These are phyloP conservation scores for Masnerella sp. DNA, from an alignment of 2,888 invertebrate species.

Conservation along the genomic window DNA sequence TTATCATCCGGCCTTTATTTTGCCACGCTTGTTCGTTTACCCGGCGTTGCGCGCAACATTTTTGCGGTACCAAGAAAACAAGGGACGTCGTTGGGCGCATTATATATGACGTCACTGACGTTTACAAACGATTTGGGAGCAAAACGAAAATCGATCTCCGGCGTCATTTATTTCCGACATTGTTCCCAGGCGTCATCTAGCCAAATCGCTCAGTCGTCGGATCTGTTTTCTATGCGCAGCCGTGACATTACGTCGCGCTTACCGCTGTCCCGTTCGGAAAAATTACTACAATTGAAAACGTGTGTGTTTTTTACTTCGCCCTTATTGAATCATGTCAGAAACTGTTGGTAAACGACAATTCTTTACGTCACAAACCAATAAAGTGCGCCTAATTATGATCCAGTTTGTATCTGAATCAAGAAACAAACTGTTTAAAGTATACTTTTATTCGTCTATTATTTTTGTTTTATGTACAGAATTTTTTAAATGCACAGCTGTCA, in stretches of 20 bases:
- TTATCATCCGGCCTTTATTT: not conserved
- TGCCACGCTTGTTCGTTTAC: constrained; percentile 1
- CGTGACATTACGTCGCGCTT: constrained; percentile 16
- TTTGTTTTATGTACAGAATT: no score
- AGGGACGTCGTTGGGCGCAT: constrained; percentile 26
- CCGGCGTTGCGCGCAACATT: not conserved
- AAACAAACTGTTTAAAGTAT: no score
- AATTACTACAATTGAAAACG: constrained; percentile 9
- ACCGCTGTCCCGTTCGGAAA: not conserved
- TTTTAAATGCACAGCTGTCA: no score
- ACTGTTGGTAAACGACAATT: no score
- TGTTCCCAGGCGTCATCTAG: constrained; percentile 40
- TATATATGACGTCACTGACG: constrained; percentile 54
- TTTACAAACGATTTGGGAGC: constrained; percentile 57
- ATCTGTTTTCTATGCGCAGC: constrained; percentile 20
- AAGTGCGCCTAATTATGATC: no score
- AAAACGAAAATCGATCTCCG: constrained; percentile 57
- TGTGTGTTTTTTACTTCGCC: not conserved
- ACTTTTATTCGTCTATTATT: no score
- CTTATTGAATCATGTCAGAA: not conserved
- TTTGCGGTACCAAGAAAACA: constrained; percentile 28
- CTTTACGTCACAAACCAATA: no score
- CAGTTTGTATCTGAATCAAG: no score
- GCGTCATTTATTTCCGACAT: constrained; percentile 51
- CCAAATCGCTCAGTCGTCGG: constrained; percentile 34